Evolutionary conservation across 2,888 invertebrate species (phyloP), one percentile per base, ranked within the genome.

Genomic region (Leptothorax acervorum): DNA sequence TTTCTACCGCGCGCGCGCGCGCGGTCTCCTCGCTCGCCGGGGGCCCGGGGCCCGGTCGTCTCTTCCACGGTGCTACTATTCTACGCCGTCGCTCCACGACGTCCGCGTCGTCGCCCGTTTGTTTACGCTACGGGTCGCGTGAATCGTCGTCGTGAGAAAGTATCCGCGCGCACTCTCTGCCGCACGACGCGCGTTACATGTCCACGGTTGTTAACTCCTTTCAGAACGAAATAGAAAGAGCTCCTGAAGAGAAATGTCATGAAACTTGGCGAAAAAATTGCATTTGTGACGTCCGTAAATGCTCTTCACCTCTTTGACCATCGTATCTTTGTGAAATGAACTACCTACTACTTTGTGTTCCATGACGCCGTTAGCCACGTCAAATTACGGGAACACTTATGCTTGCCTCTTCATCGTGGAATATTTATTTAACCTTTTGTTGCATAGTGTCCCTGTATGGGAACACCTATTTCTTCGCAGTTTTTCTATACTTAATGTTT

Each of bases 141-240:
- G 42, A 53, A 71, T 57, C 65, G 66, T 45, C 48, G 28, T 71
- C 71, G 74, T 81, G 79, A 81, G 79, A 81, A 81, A 73, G 28
- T 81, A 81, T 73, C 48, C 35, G 35, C 28, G 74, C 23, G 48
- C 28, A 73, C 18, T 73, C 71, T 60, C 48, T 23, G 48, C 35
- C 57, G 48, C 23, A 31, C 57, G n/a, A 53, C 35, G 79, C 57
- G 48, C 48, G 31, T 70, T 57, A 57, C 57, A 45, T 15, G 60
- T 48, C 71, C 74, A 60, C 60, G 57, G 73, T 79, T 60, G 74
- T 79, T 79, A 79, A 73, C 60, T 73, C 73, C 39, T 60, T 79
- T 73, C 71, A 79, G 39, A 18, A 12, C 12, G 35, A 31, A 79
- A 71, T 71, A 48, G 79, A 45, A 79, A 71, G 57, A 18, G 23